These are phyloP conservation scores for Spondyliosoma cantharus DNA, from an alignment of 2,797 vertebrate genomes.

Conservation along the genomic window DNA sequence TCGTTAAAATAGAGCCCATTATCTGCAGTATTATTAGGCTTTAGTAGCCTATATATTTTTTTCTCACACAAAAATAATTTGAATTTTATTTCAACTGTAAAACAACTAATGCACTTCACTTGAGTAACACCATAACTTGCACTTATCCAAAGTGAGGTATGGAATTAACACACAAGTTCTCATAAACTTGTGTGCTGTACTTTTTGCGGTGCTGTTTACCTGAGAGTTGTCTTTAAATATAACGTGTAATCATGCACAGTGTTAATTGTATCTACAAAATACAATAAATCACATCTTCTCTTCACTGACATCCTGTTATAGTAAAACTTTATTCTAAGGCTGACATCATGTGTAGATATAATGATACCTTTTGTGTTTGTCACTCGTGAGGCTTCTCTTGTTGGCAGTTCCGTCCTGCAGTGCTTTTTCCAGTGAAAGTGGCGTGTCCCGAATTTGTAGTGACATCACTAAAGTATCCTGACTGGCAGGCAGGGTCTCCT, in stretches of 20 bases:
- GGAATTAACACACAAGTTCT: not conserved
- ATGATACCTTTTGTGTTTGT: conserved; percentile 93
- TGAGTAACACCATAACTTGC: not conserved
- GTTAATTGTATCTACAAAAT: not conserved
- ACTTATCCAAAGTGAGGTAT: not conserved
- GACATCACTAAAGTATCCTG: conserved; percentile 95
- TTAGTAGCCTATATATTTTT: too few species aligned
- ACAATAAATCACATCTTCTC: not conserved
- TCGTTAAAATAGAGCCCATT: too few species aligned
- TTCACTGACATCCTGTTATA: not conserved
- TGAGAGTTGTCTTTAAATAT: too few species aligned
- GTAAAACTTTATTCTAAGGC: not conserved
- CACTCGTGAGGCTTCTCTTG: conserved; percentile 89
- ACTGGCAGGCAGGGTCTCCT: conserved; percentile 91
- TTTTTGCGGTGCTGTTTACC: too few species aligned
- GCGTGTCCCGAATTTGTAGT: conserved; percentile 89
- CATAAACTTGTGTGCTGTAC: too few species aligned
- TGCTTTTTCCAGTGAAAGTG: conserved; percentile 90
- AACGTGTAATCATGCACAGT: not conserved
- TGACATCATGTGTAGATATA: not conserved
- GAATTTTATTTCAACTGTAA: too few species aligned
- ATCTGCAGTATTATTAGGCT: too few species aligned
- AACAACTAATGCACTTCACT: too few species aligned
- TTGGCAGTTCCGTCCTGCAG: conserved; percentile 89
- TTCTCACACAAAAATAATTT: not conserved